A percentile compares a stretch with the other conserved stretches of the same genome.
Conservation (phyloP, 2,888 invertebrate species). For the Augiades crinisus region DNA sequence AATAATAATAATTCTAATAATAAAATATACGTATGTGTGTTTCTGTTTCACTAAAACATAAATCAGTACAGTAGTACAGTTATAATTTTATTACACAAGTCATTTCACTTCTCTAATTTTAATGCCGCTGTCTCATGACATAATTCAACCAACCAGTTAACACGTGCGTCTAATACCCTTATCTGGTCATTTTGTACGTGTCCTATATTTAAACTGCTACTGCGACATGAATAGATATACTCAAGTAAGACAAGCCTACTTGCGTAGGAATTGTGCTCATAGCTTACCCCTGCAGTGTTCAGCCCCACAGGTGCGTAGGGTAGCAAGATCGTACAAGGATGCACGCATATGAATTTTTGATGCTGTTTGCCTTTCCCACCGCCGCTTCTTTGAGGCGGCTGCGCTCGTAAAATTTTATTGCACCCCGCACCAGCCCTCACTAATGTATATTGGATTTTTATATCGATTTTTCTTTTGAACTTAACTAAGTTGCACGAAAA, state of each 20-base stretch:
- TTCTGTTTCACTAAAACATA: too few relatives aligned
- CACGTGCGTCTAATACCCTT: too few relatives aligned
- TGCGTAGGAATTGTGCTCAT: conserved; percentile 1
- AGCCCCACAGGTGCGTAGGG: conserved; percentile 22
- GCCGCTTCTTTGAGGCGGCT: conserved; percentile 1
- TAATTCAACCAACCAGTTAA: too few relatives aligned
- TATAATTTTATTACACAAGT: too few relatives aligned
- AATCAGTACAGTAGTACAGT: too few relatives aligned
- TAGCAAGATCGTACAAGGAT: conserved; percentile 29
- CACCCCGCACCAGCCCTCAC: background rate
- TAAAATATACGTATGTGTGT: too few relatives aligned
- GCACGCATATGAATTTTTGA: conserved; percentile 40
- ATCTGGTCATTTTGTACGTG: background rate
- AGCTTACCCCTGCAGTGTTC: background rate
- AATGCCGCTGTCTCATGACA: too few relatives aligned
- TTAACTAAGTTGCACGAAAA: background rate
- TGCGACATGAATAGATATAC: background rate
- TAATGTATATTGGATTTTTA: conserved; percentile 13
- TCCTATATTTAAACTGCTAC: background rate
- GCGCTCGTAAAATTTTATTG: conserved; percentile 20
- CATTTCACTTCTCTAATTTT: too few relatives aligned
- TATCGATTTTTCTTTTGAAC: background rate
- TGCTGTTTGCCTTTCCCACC: conserved; percentile 28
- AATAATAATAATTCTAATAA: too few relatives aligned
- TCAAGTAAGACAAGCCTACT: conserved; percentile 7